Percentiles rank a stretch among this genome's conserved stretches.
These are phyloP conservation scores for Pherbina coryleti DNA, from an alignment of 2,888 invertebrate species.

Conservation along the genomic window DNA sequence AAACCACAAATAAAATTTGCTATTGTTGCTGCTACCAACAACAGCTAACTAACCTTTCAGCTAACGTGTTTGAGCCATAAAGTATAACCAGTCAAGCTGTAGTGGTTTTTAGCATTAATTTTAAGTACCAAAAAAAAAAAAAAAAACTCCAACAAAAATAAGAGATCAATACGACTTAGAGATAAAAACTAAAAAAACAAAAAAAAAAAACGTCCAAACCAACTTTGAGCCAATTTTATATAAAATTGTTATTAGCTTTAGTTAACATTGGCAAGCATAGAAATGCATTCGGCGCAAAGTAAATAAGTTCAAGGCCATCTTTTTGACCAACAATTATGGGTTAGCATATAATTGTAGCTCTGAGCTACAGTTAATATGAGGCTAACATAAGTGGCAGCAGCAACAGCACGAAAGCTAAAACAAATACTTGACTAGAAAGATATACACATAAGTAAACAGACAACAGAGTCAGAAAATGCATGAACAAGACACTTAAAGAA, in stretches of 20 bases:
- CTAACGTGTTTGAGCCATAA: neutral
- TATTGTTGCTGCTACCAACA: neutral
- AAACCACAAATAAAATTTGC: neutral
- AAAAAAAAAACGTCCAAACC: neutral
- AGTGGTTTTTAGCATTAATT: neutral
- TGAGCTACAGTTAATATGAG: neutral
- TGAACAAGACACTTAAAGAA: neutral
- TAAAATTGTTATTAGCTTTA: neutral
- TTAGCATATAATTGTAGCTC: conserved; percentile 10
- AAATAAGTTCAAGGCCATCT: conserved; percentile 30
- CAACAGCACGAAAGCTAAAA: neutral
- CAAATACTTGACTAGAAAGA: neutral
- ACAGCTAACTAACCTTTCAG: neutral
- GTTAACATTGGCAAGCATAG: neutral
- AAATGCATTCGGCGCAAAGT: neutral
- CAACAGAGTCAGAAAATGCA: neutral
- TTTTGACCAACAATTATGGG: neutral
- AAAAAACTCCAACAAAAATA: conserved; percentile 18
- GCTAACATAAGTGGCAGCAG: neutral
- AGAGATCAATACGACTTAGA: neutral
- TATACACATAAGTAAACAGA: neutral
- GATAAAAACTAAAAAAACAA: neutral
- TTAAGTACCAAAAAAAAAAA: neutral
- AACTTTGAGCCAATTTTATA: neutral
- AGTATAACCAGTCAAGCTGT: neutral